Percentiles rank a stretch among this genome's conserved stretches.
Conservation (phyloP, 2,113 vertebrate genomes). For the Cyanocitta stelleri region DNA sequence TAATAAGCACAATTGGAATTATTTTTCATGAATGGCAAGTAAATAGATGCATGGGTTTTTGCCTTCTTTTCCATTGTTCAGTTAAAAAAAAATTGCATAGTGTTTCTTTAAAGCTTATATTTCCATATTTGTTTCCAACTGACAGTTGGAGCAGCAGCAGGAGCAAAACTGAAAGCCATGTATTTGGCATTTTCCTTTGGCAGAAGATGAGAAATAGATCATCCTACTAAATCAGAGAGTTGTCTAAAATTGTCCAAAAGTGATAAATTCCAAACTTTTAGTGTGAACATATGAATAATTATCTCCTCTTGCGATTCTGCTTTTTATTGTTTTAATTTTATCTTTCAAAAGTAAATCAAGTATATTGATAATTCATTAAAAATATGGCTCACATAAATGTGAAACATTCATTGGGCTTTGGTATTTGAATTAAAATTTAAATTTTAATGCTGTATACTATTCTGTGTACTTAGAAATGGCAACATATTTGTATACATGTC, state of each 20-base stretch:
- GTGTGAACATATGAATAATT: neutral
- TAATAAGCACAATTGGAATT: neutral
- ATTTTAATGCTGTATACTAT: neutral
- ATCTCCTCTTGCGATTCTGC: neutral
- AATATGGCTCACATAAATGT: neutral
- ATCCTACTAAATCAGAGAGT: neutral
- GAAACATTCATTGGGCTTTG: neutral
- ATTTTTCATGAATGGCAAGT: neutral
- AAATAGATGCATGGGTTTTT: neutral
- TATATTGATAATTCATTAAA: neutral
- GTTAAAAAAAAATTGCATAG: neutral
- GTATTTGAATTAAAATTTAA: neutral
- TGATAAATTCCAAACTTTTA: neutral
- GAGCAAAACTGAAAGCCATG: neutral
- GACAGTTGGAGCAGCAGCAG: constrained; percentile 1
- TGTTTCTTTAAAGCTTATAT: neutral
- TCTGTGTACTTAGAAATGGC: neutral
- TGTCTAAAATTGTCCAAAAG: neutral
- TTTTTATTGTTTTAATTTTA: neutral
- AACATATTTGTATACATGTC: neutral
- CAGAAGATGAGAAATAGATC: neutral
- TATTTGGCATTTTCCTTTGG: neutral
- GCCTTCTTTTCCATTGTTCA: neutral
- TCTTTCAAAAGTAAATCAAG: neutral
- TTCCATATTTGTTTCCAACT: neutral